Evolutionary conservation across 2,113 vertebrate species (phyloP), one percentile per base, ranked within the genome.

Genomic region (Acrocephalus kingi): DNA sequence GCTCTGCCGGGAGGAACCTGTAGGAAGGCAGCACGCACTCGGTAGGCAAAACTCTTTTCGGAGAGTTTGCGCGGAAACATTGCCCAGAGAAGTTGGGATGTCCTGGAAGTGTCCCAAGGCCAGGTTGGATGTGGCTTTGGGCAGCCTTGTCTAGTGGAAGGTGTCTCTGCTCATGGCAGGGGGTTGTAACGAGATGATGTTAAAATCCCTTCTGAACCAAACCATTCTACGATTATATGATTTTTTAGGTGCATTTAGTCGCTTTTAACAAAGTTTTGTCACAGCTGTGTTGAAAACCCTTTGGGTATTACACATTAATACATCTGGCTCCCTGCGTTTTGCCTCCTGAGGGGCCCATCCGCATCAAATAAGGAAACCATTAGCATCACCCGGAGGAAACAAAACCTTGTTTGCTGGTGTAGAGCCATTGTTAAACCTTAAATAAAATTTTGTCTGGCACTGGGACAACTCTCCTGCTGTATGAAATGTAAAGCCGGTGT

Each of bases 401-500:
- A 39, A 46, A 48, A 17, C 27, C 6, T 2, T 1, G 24, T 56
- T 56, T 67, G 20, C 62, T 82, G 27, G 9, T 22, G 21, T 25
- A 28, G 17, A 48, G 23, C 35, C 22, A 7, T 28, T 72, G 39
- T 55, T 69, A 58, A 69, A 24, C 16, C 21, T 6, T 27, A 27
- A 24, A 28, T n/a, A 9, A 49, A 62, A 6, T 22, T 37, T 31
- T 7, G 1, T 37, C 37, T 56, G 62, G 15, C 41, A 48, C 41
- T 76, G 41, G 17, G n/a, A 31, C 63, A 39, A 3, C 21, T 41
- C 41, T 75, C 2, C 7, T 33, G 33, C 24, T 31, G 14, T 16
- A 1, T 24, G 63, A 45, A 46, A 13, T 43, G 59, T 49, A 37
- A 35, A 28, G 5, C 5, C 0, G 0, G 8, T 5, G 35, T 0